Conservation (phyloP, 1,140 invertebrate genomes). For the Tetranychus urticae region DNA sequence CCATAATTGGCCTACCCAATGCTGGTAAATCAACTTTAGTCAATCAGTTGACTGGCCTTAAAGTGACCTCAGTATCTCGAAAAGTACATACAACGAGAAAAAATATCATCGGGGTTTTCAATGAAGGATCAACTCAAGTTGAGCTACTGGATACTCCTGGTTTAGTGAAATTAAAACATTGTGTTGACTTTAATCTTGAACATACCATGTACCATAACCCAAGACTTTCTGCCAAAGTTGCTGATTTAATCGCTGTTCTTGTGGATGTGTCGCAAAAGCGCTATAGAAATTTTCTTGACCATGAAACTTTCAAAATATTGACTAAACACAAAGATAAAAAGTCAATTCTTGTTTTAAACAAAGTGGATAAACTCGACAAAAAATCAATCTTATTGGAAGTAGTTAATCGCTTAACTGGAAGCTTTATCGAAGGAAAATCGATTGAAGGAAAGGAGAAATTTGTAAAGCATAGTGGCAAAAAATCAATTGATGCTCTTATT, state of each 20-base stretch:
- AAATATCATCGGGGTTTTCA: constrained; percentile 42
- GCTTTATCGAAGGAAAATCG: constrained; percentile 19
- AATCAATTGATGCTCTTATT: too few species aligned
- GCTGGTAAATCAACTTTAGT: constrained; percentile 81
- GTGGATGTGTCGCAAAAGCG: constrained; percentile 53
- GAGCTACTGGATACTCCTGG: constrained; percentile 22
- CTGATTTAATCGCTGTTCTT: constrained; percentile 59
- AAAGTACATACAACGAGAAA: constrained; percentile 71
- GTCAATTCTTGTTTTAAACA: constrained; percentile 62
- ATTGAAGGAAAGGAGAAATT: constrained; percentile 9
- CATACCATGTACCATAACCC: constrained; percentile 37
- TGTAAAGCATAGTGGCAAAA: too few species aligned
- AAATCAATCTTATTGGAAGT: constrained; percentile 40
- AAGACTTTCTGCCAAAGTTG: constrained; percentile 34
- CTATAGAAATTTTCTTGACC: constrained; percentile 36
- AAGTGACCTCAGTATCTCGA: constrained; percentile 61
- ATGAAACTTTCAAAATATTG: constrained; percentile 40
- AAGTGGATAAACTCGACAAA: constrained; percentile 52
- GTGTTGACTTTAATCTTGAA: constrained; percentile 21
- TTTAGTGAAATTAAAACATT: constrained; percentile 6
- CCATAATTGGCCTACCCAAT: constrained; percentile 72
- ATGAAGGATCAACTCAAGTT: constrained; percentile 48
- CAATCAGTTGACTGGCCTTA: constrained; percentile 43
- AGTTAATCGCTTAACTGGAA: constrained; percentile 34
- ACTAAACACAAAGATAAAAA: constrained; percentile 33